Evolutionary conservation across 2,113 vertebrate species (phyloP), one percentile per base, ranked within the genome.

Genomic region (Trogon melanurus): DNA sequence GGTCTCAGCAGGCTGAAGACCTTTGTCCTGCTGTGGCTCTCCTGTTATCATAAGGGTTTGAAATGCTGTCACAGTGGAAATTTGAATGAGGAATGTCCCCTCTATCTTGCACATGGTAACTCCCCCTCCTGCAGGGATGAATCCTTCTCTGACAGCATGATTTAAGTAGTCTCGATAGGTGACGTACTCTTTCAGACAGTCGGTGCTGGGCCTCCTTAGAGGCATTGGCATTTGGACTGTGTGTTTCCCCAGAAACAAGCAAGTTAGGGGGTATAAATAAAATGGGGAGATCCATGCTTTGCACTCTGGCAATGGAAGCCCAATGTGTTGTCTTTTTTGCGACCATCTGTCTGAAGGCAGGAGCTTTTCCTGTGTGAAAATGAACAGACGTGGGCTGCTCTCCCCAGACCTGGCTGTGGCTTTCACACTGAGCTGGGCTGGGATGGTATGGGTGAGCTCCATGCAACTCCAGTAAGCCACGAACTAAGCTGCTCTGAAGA

Each of bases 91-190:
- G 71, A 57, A 41, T 79, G 71, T 75, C 32, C 20, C 18, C 29
- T 73, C 44, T 51, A 3, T 23, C 47, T 65, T 41, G 34, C 0
- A 0, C 1, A 0, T 56, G 9, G 18, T 64, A 51, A 44, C n/a
- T 58, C 26, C 36, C 62, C 6, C 13, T 70, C 48, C 30, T 61
- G 45, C 50, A 61, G 66, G 36, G 45, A 9, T 82, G 21, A 69
- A 36, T 64, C 85, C 54, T 91, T 19, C 41, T 87, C 53, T 62
- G 41, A 21, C 14, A 54, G 65, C 8, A 47, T 54, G 36, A 45
- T n/a, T 78, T 58, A 48, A 71, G 36, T 34, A 50, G 22, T 25
- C 25, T 76, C 1, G 2, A 3, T 18, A 27, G 45, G 11, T 72
- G 9, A 70, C 78, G 44, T 70, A 38, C n/a, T 65, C 23, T 45